Percentiles rank a stretch among this genome's conserved stretches.
Conservation (phyloP, 1,140 invertebrate species). For the Riptortus pedestris region DNA sequence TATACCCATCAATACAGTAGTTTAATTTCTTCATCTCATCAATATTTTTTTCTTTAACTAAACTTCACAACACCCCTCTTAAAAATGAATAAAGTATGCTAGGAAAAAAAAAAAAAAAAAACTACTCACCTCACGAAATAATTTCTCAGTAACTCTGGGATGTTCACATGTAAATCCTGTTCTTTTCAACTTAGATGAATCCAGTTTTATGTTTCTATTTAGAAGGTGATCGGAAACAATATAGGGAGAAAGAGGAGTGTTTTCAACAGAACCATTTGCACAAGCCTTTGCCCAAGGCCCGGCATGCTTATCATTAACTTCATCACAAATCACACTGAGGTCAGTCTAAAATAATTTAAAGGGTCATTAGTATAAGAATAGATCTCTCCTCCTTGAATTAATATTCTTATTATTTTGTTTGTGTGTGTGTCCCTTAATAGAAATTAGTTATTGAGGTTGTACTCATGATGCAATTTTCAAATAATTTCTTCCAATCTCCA, state of each 20-base stretch:
- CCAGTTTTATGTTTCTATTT: constrained; percentile 66
- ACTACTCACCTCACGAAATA: background rate
- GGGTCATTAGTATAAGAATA: background rate
- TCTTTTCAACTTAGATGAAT: constrained; percentile 52
- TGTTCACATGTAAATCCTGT: constrained; percentile 45
- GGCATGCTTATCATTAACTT: constrained; percentile 86
- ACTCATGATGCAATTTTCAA: too few relatives aligned
- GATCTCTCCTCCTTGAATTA: too few relatives aligned
- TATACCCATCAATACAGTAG: too few relatives aligned
- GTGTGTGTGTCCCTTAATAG: too few relatives aligned
- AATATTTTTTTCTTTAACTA: too few relatives aligned
- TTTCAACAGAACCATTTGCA: constrained; percentile 57
- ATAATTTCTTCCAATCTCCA: too few relatives aligned
- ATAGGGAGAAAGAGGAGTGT: constrained; percentile 78
- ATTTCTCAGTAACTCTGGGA: constrained; percentile 48
- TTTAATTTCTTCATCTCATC: too few relatives aligned
- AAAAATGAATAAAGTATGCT: background rate
- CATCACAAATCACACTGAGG: constrained; percentile 66
- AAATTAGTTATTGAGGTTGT: too few relatives aligned
- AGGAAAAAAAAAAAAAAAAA: background rate
- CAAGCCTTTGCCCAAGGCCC: constrained; percentile 80
- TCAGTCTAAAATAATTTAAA: constrained; percentile 44
- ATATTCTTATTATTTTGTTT: too few relatives aligned
- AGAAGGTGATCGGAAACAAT: constrained; percentile 69
- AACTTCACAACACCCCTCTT: too few relatives aligned